These are phyloP conservation scores for Lutjanus erythropterus DNA, from an alignment of 2,113 vertebrate species.

Conservation along the genomic window DNA sequence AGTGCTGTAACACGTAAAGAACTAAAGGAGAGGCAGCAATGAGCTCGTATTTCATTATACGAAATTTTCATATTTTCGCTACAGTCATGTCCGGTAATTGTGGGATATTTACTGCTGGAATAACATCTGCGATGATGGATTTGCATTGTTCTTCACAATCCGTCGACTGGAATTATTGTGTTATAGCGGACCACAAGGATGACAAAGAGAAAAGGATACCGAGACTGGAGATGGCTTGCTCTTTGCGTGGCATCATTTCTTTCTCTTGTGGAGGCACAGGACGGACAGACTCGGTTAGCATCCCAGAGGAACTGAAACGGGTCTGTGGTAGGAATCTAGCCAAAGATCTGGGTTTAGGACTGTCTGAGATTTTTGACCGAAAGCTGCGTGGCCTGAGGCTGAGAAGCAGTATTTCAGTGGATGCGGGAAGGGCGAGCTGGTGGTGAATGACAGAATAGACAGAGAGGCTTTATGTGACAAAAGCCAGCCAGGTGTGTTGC, in stretches of 20 bases:
- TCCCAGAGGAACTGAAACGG: slow-evolving; percentile 83
- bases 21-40: slow-evolving; percentile 25
- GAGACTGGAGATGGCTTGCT: too few species aligned
- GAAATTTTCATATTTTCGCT: too few species aligned
- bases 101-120: too few species aligned
- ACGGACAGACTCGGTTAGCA: slow-evolving; percentile 78
- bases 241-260: too few species aligned
- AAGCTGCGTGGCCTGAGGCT: slow-evolving; percentile 84
- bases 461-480: slow-evolving; percentile 86
- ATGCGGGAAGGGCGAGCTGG: slow-evolving; percentile 84
- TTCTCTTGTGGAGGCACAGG: slow-evolving; percentile 75
- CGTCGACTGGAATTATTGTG: slow-evolving; percentile 41
- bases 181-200: slow-evolving; percentile 31
- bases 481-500: slow-evolving; percentile 84
- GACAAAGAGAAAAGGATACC: slow-evolving; percentile 71
- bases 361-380: slow-evolving; percentile 85
- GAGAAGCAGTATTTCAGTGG: slow-evolving; percentile 86
- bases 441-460: slow-evolving; percentile 87
- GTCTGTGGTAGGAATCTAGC: slow-evolving; percentile 85
- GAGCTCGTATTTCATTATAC: not conserved
- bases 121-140: slow-evolving; percentile 12
- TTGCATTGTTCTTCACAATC: not conserved
- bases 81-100: too few species aligned
- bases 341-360: slow-evolving; percentile 85
- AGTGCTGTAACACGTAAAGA: slow-evolving; percentile 21